Percentiles rank a stretch among this genome's conserved stretches.
These are phyloP conservation scores for Schizothorax lantsangensis DNA, from an alignment of 2,797 vertebrate genomes.

Conservation along the genomic window DNA sequence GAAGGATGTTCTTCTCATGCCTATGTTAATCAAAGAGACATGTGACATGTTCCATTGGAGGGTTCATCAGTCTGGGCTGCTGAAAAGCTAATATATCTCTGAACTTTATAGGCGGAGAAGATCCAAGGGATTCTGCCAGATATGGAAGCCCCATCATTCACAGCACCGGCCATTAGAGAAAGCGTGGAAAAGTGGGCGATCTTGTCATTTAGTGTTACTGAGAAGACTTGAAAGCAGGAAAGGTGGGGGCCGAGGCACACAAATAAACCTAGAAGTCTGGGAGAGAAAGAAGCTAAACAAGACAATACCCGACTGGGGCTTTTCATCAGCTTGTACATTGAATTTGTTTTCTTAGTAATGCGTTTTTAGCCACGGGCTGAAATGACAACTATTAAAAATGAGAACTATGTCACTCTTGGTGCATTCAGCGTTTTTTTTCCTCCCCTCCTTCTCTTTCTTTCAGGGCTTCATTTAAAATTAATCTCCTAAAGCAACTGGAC, in stretches of 20 bases:
- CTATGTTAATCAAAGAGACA: conserved; percentile 48
- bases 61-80: conserved; percentile 49
- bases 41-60: conserved; percentile 41
- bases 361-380: conserved; percentile 51
- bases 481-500: conserved; percentile 71
- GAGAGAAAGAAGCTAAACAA: conserved; percentile 44
- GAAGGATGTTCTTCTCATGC: conserved; percentile 42
- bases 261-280: conserved; percentile 25
- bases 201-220: conserved; percentile 56
- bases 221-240: conserved; percentile 35
- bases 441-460: not conserved
- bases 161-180: conserved; percentile 49
- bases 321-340: conserved; percentile 47
- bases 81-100: conserved; percentile 32
- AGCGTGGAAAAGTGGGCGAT: conserved; percentile 37
- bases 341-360: conserved; percentile 52
- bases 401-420: conserved; percentile 53
- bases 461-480: conserved; percentile 63
- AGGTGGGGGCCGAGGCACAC: conserved; percentile 18
- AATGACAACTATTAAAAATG: conserved; percentile 56
- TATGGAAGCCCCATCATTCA: conserved; percentile 50
- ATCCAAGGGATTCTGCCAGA: conserved; percentile 25
- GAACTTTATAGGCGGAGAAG: conserved; percentile 8
- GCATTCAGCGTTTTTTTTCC: conserved; percentile 6
- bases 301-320: conserved; percentile 36